Percentiles rank a stretch among this genome's conserved stretches.
These are phyloP conservation scores for Gopherus evgoodei DNA, from an alignment of 2,113 vertebrate genomes.

Conservation along the genomic window DNA sequence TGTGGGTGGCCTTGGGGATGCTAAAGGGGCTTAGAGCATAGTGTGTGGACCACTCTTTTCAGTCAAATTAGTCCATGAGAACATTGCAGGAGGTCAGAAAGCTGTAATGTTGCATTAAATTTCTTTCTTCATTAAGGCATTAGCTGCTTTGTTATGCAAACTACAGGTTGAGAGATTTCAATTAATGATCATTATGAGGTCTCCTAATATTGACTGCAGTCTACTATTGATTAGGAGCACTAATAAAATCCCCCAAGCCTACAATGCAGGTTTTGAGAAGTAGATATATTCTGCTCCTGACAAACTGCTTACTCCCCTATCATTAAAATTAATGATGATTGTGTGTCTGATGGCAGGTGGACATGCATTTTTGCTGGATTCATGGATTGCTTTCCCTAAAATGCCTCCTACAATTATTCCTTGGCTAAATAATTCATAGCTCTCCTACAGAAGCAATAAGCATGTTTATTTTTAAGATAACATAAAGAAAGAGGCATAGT, in stretches of 20 bases:
- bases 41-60: not conserved
- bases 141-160: constrained; percentile 69
- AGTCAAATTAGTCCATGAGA: not conserved
- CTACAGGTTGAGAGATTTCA: constrained; percentile 55
- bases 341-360: not conserved
- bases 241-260: constrained; percentile 66
- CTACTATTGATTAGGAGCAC: constrained; percentile 70
- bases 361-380: constrained; percentile 55
- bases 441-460: constrained; percentile 51
- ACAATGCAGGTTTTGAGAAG: constrained; percentile 26
- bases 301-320: constrained; percentile 26
- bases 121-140: constrained; percentile 20
- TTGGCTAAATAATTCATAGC: constrained; percentile 69
- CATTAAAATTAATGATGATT: constrained; percentile 74
- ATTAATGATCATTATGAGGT: constrained; percentile 68
- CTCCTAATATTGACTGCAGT: constrained; percentile 68
- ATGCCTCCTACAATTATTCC: constrained; percentile 54
- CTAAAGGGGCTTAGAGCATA: not conserved
- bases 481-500: not conserved
- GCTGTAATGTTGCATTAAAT: not conserved
- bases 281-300: constrained; percentile 16
- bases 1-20: accelerated
- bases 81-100: not conserved
- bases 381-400: constrained; percentile 46
- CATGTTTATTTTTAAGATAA: constrained; percentile 37